Evolutionary conservation across 2,113 vertebrate species (phyloP), one percentile per base, ranked within the genome.

Genomic region (Speoplatyrhinus poulsoni): DNA sequence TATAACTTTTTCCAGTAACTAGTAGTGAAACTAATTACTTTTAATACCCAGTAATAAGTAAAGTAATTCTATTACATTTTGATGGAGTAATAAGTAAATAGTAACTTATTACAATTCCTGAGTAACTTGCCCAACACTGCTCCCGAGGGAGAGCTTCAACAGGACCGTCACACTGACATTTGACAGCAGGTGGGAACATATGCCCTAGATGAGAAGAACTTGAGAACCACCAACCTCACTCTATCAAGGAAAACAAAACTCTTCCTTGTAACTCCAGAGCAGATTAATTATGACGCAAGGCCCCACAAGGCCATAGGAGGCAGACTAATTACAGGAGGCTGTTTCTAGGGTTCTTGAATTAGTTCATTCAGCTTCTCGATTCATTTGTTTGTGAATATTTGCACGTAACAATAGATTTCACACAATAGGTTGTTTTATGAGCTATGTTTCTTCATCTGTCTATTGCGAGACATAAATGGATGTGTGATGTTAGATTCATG

Each of bases 281-380:
- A 76, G 79, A 70, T 80, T 75, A 81, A 82, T 72, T 72, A 63
- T 59, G 47, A 60, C 70, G 48, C 16, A n/a, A 46, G 49, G 60
- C 50, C 70, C 59, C 65, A 1, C 19, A 2, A 54, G 55, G 64
- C 56, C 56, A 26, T 53, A 49, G 75, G 74, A 66, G 72, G 69
- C 53, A 41, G 58, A 61, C 75, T 73, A 81, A 82, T 78, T 75
- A 78, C 56, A 5, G 6, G 16, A 33, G 46, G 53, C 46, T 5
- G 62, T 70, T 62, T 56, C n/a, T 26, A 26, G n/a, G 12, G 46
- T n/a, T 26, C n/a, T 62, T 15, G 52, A 53, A 59, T 41, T 63
- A 63, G 41, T 41, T n/a, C 17, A 3, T 48, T 17, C 17, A 3
- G 58, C 15, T 6, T 19, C 53, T 19, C 6, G 19, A 9, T 32